phyloP scores from a whole-genome alignment of 2,888 invertebrate genomes.

The Pelosia muscerda region DNA sequence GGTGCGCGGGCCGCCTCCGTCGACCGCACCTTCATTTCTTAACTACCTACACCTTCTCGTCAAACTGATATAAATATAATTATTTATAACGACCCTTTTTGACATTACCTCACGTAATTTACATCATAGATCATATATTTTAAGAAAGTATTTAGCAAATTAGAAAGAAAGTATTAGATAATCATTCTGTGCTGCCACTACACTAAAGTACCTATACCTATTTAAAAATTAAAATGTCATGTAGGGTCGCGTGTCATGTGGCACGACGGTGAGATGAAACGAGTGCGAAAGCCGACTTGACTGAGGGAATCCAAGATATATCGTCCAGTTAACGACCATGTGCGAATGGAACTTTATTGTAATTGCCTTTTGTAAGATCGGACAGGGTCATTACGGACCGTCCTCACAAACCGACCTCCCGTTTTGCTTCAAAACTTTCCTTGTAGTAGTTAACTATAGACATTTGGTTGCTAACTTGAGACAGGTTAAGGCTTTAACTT shows the following conservation, averaged over 20 bases:
- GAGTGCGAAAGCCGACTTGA: slow-evolving; percentile 70
- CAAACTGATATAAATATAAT: slow-evolving; percentile 15
- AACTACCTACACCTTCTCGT: slow-evolving; percentile 48
- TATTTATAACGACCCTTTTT: not conserved
- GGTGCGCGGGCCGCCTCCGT: slow-evolving; percentile 71
- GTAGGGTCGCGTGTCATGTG: slow-evolving; percentile 46
- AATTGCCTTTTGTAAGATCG: slow-evolving; percentile 87
- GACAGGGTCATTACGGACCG: slow-evolving; percentile 83
- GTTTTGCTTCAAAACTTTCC: slow-evolving; percentile 76
- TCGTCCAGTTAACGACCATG: slow-evolving; percentile 86
- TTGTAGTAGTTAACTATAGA: slow-evolving; percentile 64
- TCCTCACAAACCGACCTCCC: slow-evolving; percentile 76
- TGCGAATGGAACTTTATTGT: slow-evolving; percentile 86
- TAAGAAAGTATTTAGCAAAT: slow-evolving; percentile 6
- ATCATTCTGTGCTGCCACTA: slow-evolving; percentile 21
- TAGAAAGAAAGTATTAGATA: no score
- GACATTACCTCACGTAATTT: not conserved
- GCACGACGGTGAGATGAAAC: slow-evolving; percentile 67
- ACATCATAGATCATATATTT: no score
- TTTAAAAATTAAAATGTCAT: slow-evolving; percentile 52
- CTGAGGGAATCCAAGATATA: slow-evolving; percentile 83
- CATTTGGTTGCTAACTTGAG: slow-evolving; percentile 54
- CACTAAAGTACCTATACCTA: slow-evolving; percentile 25
- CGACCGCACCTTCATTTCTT: slow-evolving; percentile 42
- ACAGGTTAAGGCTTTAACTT: slow-evolving; percentile 54